A percentile compares a stretch with the other conserved stretches of the same genome.
Conservation (phyloP, 2,888 invertebrate genomes). For the Himalopsyche tibetana region DNA sequence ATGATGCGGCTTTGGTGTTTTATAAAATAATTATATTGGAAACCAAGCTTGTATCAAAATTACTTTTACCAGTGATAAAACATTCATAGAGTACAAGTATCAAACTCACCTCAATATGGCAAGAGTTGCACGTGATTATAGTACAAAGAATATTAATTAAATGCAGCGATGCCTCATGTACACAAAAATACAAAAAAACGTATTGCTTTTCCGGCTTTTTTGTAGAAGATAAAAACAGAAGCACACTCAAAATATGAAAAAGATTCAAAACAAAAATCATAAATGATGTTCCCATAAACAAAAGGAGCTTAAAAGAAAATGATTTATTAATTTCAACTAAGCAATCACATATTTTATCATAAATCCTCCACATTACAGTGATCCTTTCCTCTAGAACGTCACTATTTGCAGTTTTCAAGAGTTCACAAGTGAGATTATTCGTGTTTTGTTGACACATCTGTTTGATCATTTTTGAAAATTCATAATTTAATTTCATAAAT, state of each 20-base stretch:
- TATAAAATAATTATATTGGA: too few species aligned
- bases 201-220: not conserved
- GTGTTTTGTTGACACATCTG: not conserved
- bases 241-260: constrained; percentile 37
- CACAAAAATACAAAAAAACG: constrained; percentile 18
- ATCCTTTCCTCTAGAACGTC: not conserved
- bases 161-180: constrained; percentile 18
- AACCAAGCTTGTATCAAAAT: too few species aligned
- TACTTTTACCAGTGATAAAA: too few species aligned
- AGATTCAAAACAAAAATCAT: constrained; percentile 41
- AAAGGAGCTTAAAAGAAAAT: not conserved
- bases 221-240: not conserved
- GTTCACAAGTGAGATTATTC: not conserved
- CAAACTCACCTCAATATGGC: constrained; percentile 5
- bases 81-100: not conserved
- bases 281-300: constrained; percentile 22
- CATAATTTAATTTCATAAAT: not conserved
- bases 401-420: not conserved
- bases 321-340: constrained; percentile 5
- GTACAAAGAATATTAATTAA: constrained; percentile 37
- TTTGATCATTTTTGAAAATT: constrained; percentile 3
- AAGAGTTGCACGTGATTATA: not conserved
- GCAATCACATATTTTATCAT: constrained; percentile 44
- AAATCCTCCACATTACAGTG: constrained; percentile 44
- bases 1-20: too few species aligned